Conservation (phyloP, 2,113 vertebrate genomes). For the Chinchilla lanigera region DNA sequence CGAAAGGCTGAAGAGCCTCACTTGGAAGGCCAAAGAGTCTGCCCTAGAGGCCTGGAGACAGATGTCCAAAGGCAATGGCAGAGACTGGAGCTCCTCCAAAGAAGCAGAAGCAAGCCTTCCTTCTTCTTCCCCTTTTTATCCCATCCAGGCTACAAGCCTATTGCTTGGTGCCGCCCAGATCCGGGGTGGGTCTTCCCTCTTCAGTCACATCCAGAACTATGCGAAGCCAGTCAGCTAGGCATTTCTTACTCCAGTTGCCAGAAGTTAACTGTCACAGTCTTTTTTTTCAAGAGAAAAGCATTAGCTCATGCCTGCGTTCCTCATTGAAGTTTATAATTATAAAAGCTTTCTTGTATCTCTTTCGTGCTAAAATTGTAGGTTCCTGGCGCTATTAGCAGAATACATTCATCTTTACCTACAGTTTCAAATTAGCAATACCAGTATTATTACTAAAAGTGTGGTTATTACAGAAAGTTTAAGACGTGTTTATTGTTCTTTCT, state of each 20-base stretch:
- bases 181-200: background rate
- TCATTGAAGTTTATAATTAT: background rate
- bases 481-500: conserved; percentile 16
- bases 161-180: background rate
- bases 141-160: background rate
- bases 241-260: background rate
- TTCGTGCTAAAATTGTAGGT: background rate
- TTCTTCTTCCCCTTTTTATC: background rate
- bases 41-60: background rate
- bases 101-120: background rate
- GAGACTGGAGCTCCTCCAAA: background rate
- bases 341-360: background rate
- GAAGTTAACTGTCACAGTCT: background rate
- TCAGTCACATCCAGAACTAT: background rate
- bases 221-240: background rate
- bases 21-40: background rate
- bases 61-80: background rate
- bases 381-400: conserved; percentile 28
- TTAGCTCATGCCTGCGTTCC: conserved; percentile 22
- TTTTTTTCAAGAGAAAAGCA: conserved; percentile 16
- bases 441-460: background rate
- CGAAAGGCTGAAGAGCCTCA: background rate
- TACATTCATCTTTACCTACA: background rate
- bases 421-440: background rate
- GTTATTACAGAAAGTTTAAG: conserved; percentile 37